Base-by-base conservation (phyloP, 2,888 invertebrate genomes). In the Pollenia griseotomentosa region DNA sequence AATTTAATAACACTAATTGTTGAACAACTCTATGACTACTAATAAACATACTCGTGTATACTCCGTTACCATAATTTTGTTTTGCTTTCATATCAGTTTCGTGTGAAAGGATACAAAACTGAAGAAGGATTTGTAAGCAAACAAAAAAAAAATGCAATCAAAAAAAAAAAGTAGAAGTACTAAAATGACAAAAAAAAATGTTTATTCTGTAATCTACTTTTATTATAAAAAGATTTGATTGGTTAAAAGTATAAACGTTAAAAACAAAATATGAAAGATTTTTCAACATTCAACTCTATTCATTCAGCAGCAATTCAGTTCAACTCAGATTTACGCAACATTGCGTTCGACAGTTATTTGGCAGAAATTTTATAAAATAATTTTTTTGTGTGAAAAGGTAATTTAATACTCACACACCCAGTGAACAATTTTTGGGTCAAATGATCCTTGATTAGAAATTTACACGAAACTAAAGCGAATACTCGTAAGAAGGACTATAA, bases 321-420 rank as follows among this genome's bases (percentile, higher is more conserved):
- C 16, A 82, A 61, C 71, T 73, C 71, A 44, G 53, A 61, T 82
- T 86, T 55, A 86, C 78, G 85, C 78, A 74, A 86, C 85, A 78
- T 12, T 86, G 85, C 78, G 14, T 70, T 86, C 74, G 85, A 82
- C 85, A 86, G 82, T 82, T 78, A 86, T 82, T 78, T 86, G 77
- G 73, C 82, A 78, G 82, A 68, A 68, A 53, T 48, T 85, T 19
- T 73, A 63, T 23, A 77, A 78, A 82, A n/a, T n/a, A 74, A 73
- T 66, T 51, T 51, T 61, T 65, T 70, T 68, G 53, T 51, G 19
- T 7, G 48, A 68, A 44, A 57, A 59, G 75, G 48, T 71, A 77
- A 66, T 70, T 70, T 80, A 10, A 33, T 40, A 59, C 66, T 9
- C 19, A 42, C 8, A 10, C 42, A 40, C 55, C 2, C 55, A 48